These are phyloP conservation scores for Epistrophe grossulariae DNA, from an alignment of 2,888 invertebrate genomes.

Conservation along the genomic window DNA sequence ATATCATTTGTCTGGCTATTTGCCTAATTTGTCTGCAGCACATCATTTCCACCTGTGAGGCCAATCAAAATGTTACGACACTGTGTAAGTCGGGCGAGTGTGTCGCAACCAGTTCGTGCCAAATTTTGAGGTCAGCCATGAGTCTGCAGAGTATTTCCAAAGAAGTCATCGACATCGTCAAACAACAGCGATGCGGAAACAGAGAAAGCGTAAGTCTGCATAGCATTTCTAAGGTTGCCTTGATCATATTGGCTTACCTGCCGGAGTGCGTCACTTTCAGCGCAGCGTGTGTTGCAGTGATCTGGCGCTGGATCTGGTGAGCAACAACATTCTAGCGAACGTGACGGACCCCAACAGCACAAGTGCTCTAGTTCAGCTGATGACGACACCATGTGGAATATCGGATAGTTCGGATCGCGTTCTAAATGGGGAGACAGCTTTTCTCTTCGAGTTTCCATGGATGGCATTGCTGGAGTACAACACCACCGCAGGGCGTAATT, in stretches of 20 bases:
- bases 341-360: constrained; percentile 40
- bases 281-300: constrained; percentile 63
- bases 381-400: constrained; percentile 58
- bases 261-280: constrained; percentile 39
- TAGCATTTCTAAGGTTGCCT: constrained; percentile 67
- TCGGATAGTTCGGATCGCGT: constrained; percentile 49
- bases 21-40: constrained; percentile 19
- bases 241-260: constrained; percentile 37
- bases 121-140: constrained; percentile 58
- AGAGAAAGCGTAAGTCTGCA: constrained; percentile 62
- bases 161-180: constrained; percentile 57
- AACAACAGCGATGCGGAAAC: constrained; percentile 62
- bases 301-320: constrained; percentile 58
- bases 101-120: constrained; percentile 50
- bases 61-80: constrained; percentile 23
- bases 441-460: constrained; percentile 67
- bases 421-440: constrained; percentile 51
- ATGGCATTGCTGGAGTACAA: constrained; percentile 64
- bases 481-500: constrained; percentile 41
- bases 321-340: constrained; percentile 43
- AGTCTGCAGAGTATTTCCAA: constrained; percentile 46
- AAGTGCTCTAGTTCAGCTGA: constrained; percentile 44
- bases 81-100: constrained; percentile 58
- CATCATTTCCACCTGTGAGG: constrained; percentile 7
- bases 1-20: constrained; percentile 2